Conservation (phyloP, 2,113 vertebrate species). For the Pristiophorus japonicus region DNA sequence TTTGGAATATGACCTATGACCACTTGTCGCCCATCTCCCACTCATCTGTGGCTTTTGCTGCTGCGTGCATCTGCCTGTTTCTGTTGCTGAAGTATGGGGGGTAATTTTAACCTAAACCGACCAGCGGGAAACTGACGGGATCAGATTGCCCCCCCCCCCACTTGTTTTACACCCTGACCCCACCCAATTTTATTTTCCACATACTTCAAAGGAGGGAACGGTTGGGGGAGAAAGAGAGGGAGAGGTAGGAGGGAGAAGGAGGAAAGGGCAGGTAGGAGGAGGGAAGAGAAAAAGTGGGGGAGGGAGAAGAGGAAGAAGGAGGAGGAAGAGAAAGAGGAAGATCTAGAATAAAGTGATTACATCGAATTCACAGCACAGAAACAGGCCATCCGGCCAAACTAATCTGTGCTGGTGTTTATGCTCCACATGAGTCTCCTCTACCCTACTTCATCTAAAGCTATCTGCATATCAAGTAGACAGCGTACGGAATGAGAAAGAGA, state of each 20-base stretch:
- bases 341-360: not conserved
- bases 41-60: not conserved
- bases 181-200: not conserved
- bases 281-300: not conserved
- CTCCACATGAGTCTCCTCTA: not conserved
- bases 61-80: not conserved
- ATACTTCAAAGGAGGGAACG: not conserved
- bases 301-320: not conserved
- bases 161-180: too few relatives aligned
- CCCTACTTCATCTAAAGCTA: not conserved
- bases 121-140: not conserved
- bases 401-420: not conserved
- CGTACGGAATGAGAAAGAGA: not conserved
- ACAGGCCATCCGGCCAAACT: not conserved
- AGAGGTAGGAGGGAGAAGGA: not conserved
- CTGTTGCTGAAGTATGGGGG: not conserved
- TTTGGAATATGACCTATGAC: not conserved
- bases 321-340: not conserved
- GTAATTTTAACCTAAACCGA: not conserved
- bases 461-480: not conserved
- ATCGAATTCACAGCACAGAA: not conserved
- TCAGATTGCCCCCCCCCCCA: not conserved
- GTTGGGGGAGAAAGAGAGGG: not conserved
- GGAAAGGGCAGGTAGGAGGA: not conserved
- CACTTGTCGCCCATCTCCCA: not conserved